Evolutionary conservation across 2,888 invertebrate genomes (phyloP), one percentile per base, ranked within the genome.

Genomic region (Sminthurides aquaticus): DNA sequence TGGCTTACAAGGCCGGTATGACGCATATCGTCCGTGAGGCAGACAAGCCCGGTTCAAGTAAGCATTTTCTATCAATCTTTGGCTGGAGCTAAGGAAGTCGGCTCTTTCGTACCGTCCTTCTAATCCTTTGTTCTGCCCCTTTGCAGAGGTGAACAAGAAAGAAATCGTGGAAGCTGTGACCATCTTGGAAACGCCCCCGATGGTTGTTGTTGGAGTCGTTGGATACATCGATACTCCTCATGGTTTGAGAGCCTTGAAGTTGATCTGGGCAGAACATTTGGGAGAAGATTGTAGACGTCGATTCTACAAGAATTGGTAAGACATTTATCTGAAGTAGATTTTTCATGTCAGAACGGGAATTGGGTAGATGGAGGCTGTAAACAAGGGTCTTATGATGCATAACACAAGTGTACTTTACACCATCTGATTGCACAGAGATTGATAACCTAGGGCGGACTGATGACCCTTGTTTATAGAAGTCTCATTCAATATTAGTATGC

Each of bases 1-100:
- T 99, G 76, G 96, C 91, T 67, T 99, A 97, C 83, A 99, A 99
- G 81, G 98, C 99, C 78, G 99, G 99, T 80, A 99, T 99, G 99
- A 97, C 96, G 77, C 99, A 99, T 80, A 91, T 99, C 81, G 91
- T 99, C 11, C 87, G 99, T 76, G 99, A 99, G 82, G 97, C 96
- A 62, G 96, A 98, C 82, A 88, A 96, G 82, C 96, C 96, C 77
- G 97, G 97, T 71, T 98, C 97, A 81, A 97, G 95, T 96, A 81
- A 89, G 94, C 49, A 25, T n/a, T n/a, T n/a, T n/a, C n/a, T n/a
- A n/a, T n/a, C n/a, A n/a, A n/a, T n/a, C n/a, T n/a, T n/a, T n/a
- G n/a, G n/a, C n/a, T n/a, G n/a, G n/a, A n/a, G n/a, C n/a, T n/a
- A n/a, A n/a, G n/a, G n/a, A n/a, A n/a, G n/a, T n/a, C n/a, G n/a